These are phyloP conservation scores for Onychomys arenicola DNA, from an alignment of 2,797 vertebrate genomes.

Conservation along the genomic window DNA sequence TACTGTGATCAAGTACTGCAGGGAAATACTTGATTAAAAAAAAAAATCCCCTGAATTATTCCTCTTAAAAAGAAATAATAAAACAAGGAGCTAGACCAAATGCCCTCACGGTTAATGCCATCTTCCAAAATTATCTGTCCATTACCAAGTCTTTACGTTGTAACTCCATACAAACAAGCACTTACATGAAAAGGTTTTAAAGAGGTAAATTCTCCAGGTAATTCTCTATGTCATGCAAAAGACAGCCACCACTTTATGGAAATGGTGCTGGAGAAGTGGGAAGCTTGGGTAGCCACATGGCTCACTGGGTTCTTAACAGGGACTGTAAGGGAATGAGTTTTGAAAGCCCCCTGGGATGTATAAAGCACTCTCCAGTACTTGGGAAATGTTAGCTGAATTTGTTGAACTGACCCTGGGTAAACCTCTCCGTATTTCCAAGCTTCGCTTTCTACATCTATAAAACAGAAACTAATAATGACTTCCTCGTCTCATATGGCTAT, in stretches of 20 bases:
- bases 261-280: not conserved
- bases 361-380: conserved; percentile 63
- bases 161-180: conserved; percentile 38
- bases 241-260: not conserved
- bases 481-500: conserved; percentile 56
- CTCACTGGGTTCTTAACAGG: conserved; percentile 57
- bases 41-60: not conserved
- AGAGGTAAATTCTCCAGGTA: conserved; percentile 13
- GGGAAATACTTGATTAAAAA: conserved; percentile 14
- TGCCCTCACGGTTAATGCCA: not conserved
- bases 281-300: not conserved
- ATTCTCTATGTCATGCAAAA: not conserved
- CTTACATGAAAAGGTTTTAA: not conserved
- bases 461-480: conserved; percentile 68
- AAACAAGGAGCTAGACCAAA: conserved; percentile 33
- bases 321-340: conserved; percentile 59
- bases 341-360: conserved; percentile 36
- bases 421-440: conserved; percentile 62
- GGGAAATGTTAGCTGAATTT: conserved; percentile 69
- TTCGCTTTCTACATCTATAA: conserved; percentile 70
- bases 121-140: not conserved
- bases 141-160: not conserved
- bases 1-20: not conserved
- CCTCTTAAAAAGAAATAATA: not conserved
- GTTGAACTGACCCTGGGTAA: conserved; percentile 65